Evolutionary conservation across 2,888 invertebrate species (phyloP).

Genomic region (Diplolepis rosae): DNA sequence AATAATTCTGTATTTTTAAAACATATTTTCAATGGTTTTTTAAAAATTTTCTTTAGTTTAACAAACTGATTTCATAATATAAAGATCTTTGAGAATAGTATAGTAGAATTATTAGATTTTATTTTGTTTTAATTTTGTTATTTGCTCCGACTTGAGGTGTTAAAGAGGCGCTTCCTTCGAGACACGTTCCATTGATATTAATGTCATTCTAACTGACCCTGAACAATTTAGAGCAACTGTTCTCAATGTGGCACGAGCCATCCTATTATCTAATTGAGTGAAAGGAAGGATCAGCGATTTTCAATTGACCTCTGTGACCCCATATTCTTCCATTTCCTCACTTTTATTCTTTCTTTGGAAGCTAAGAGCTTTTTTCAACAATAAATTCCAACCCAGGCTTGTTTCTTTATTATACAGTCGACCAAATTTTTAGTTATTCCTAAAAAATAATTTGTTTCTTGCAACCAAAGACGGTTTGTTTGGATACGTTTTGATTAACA

Average conservation of each 20-base stretch:
- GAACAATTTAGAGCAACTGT: conserved; percentile 55
- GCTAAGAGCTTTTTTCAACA: background rate
- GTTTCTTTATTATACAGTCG: no score
- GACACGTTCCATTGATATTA: conserved; percentile 60
- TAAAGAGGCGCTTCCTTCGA: conserved; percentile 42
- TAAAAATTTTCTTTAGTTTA: no score
- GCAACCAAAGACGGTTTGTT: no score
- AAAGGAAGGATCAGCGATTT: conserved; percentile 17
- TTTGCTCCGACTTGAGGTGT: background rate
- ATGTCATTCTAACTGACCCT: conserved; percentile 53
- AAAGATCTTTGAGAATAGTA: background rate
- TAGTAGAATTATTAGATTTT: background rate
- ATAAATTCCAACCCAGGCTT: no score
- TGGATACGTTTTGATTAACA: no score
- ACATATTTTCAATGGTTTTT: no score
- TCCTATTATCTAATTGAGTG: conserved; percentile 58
- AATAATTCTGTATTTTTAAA: no score
- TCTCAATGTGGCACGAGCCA: conserved; percentile 61
- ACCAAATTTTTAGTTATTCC: no score
- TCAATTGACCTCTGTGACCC: conserved; percentile 15
- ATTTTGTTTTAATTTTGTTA: background rate
- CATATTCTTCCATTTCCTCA: conserved; percentile 6
- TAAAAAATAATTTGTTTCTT: no score
- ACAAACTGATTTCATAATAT: no score
- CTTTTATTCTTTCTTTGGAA: background rate